Percentiles rank a stretch among this genome's conserved stretches.
Evolutionary conservation across 2,888 invertebrate genomes (phyloP).

Genomic region (Drosophila sordidula): DNA sequence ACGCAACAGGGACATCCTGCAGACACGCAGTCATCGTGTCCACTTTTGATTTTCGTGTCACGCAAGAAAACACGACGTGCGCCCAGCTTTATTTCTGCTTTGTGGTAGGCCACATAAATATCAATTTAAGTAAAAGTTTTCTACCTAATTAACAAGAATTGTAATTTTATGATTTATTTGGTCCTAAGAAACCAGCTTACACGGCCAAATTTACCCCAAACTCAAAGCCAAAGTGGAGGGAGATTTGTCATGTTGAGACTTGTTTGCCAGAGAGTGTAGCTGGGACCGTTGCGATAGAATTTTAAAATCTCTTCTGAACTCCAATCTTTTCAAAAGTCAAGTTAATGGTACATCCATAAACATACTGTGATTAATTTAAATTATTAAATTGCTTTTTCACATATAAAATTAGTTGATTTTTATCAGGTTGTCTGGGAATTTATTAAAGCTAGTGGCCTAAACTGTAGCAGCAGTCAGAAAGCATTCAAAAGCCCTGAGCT

Average conservation of each 20-base stretch:
- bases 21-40: no score
- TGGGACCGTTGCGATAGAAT: no score
- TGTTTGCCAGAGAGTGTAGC: background rate
- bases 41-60: background rate
- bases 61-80: background rate
- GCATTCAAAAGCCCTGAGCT: slow-evolving; percentile 6
- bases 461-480: background rate
- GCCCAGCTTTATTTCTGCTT: background rate
- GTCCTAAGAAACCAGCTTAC: background rate
- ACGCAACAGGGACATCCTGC: no score
- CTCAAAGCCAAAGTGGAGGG: background rate
- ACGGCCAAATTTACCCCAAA: background rate
- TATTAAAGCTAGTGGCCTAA: slow-evolving; percentile 3
- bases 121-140: slow-evolving; percentile 57
- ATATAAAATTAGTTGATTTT: background rate
- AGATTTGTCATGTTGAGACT: slow-evolving; percentile 23
- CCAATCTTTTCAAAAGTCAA: no score
- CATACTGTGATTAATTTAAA: no score
- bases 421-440: slow-evolving; percentile 5
- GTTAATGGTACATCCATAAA: no score
- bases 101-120: slow-evolving; percentile 55
- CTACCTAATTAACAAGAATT: slow-evolving; percentile 47
- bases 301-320: no score
- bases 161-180: slow-evolving; percentile 48
- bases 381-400: no score